Conservation (phyloP, 2,113 vertebrate genomes). For the Miniopterus natalensis region DNA sequence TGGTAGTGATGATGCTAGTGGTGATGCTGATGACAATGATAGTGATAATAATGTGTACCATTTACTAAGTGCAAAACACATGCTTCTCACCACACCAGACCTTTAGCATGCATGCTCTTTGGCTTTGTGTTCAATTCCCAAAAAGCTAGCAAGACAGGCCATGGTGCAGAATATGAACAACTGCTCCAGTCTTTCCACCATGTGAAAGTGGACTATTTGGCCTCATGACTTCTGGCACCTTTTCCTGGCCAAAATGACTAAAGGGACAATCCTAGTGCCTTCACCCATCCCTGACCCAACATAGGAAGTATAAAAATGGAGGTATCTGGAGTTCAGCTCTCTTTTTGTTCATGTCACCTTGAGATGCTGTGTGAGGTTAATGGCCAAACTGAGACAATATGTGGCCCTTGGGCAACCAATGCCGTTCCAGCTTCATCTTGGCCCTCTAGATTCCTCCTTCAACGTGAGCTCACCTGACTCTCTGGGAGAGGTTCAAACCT, state of each 20-base stretch:
- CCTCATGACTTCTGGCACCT: neutral
- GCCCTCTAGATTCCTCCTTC: neutral
- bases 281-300: neutral
- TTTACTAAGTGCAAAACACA: neutral
- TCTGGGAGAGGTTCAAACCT: neutral
- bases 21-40: neutral
- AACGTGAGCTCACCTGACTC: neutral
- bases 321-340: neutral
- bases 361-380: neutral
- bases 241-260: neutral
- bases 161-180: neutral
- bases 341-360: neutral
- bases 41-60: neutral
- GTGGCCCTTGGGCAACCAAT: neutral
- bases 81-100: neutral
- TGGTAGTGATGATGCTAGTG: neutral
- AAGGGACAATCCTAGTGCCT: neutral
- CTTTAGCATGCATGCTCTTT: neutral
- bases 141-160: neutral
- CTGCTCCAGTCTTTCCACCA: neutral
- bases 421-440: neutral
- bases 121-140: neutral
- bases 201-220: neutral
- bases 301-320: neutral
- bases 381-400: neutral